Evolutionary conservation across 2,797 vertebrate species (phyloP), one percentile per base, ranked within the genome.

Genomic region (Siniperca obscura): DNA sequence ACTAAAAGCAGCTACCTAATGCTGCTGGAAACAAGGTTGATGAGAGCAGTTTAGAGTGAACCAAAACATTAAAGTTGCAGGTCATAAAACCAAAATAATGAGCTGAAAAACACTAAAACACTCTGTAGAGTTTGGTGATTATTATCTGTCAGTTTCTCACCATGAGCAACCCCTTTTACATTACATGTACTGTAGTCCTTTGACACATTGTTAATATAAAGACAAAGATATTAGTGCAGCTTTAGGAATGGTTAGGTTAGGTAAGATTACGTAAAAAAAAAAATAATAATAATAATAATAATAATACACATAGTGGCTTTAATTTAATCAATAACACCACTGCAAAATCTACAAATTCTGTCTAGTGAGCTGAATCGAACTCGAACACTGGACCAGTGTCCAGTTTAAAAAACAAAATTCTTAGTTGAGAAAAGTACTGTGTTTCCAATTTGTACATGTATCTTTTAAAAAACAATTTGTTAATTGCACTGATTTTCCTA

Each of bases 401-500:
- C 27, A 74, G 7, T 38, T 56, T 7, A 25, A 60, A 36, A 44
- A 60, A 38, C 3, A 57, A 2, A 40, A 36, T n/a, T 62, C 5
- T 71, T 25, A 74, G 9, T 42, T 62, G 21, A n/a, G 42, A 53
- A 40, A 64, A 46, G 3, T 55, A 52, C 69, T 46, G 21, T 12
- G 11, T 69, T 69, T 74, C 14, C 21, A 77, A 69, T 62, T 42
- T 73, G 10, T 4, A 38, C 1, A 3, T 65, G 6, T 21, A 61
- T 65, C 40, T 61, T 73, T 44, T 55, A 16, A 80, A 68, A 38
- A 74, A 65, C 61, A 80, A 2, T 74, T 67, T 80, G 74, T 70
- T 85, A 84, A 89, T 48, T 74, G 68, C 57, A 64, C 38, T 36
- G 52, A 81, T 77, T 80, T 75, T 53, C 50, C 66, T 69, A 30